These are phyloP conservation scores for Trichoplusia ni DNA, from an alignment of 1,140 invertebrate species.

Conservation along the genomic window DNA sequence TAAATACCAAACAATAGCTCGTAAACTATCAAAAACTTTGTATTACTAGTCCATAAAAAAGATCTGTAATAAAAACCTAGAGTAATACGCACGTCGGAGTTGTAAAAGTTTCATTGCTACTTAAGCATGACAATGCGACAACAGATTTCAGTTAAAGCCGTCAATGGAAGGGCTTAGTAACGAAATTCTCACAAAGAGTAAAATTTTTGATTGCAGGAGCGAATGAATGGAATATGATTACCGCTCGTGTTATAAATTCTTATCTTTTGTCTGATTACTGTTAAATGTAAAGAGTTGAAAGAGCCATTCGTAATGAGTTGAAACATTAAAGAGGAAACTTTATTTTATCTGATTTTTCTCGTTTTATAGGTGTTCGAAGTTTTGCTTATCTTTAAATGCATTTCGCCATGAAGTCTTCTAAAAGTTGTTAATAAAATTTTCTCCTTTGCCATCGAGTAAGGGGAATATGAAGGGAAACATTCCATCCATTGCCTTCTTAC, in stretches of 20 bases:
- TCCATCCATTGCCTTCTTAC: not conserved
- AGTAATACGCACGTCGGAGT: constrained; percentile 9
- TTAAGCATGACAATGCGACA: constrained; percentile 3
- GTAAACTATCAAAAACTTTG: constrained; percentile 3
- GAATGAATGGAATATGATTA: constrained; percentile 21
- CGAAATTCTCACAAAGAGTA: not conserved
- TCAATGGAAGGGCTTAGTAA: constrained; percentile 2
- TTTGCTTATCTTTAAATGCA: too few species aligned
- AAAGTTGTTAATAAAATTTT: constrained; percentile 2
- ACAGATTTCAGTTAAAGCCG: not conserved
- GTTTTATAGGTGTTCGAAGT: too few species aligned
- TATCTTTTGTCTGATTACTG: constrained; percentile 19
- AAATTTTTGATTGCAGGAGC: constrained; percentile 3
- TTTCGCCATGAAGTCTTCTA: too few species aligned
- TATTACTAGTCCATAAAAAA: not conserved
- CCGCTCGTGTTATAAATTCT: constrained; percentile 16
- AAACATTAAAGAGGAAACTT: too few species aligned
- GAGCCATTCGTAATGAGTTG: too few species aligned
- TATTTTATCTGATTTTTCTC: not conserved
- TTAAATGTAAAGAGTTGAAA: too few species aligned
- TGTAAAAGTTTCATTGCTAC: constrained; percentile 12
- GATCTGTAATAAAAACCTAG: not conserved
- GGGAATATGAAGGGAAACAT: too few species aligned
- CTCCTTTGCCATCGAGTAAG: too few species aligned
- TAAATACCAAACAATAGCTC: too few species aligned